These are phyloP conservation scores for Chrysemys picta DNA, from an alignment of 2,113 vertebrate genomes.

Conservation along the genomic window DNA sequence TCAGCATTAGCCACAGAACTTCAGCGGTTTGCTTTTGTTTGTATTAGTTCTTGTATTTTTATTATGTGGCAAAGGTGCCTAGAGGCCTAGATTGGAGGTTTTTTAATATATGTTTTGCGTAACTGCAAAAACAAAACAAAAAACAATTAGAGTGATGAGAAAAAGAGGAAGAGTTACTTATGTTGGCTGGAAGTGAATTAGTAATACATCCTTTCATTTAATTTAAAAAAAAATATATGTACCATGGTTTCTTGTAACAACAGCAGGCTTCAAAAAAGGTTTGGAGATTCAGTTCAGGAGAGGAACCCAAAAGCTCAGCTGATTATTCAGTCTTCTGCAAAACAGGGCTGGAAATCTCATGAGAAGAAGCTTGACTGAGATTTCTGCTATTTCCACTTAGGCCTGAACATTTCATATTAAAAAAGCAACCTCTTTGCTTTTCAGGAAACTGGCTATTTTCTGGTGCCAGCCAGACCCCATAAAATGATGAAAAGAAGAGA, in stretches of 20 bases:
- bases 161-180: constrained; percentile 41
- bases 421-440: constrained; percentile 34
- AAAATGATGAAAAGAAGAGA: constrained; percentile 24
- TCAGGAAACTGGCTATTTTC: constrained; percentile 48
- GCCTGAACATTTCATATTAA: neutral
- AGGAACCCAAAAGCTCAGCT: constrained; percentile 13
- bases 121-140: constrained; percentile 69
- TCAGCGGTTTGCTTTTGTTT: constrained; percentile 9
- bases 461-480: constrained; percentile 40
- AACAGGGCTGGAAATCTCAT: neutral
- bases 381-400: constrained; percentile 1
- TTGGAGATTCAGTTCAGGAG: neutral
- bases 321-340: neutral
- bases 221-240: constrained; percentile 26
- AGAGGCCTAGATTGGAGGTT: neutral
- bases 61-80: constrained; percentile 40
- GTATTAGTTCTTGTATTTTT: constrained; percentile 10
- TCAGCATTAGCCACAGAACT: neutral
- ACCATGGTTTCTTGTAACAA: constrained; percentile 45
- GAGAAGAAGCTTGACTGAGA: neutral
- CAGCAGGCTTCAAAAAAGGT: constrained; percentile 33
- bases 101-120: constrained; percentile 57
- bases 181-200: constrained; percentile 65
- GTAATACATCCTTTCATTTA: constrained; percentile 29
- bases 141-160: constrained; percentile 53